Percentiles rank a stretch among this genome's conserved stretches.
Conservation (phyloP, 1,140 invertebrate genomes). For the Eumaeus atala region DNA sequence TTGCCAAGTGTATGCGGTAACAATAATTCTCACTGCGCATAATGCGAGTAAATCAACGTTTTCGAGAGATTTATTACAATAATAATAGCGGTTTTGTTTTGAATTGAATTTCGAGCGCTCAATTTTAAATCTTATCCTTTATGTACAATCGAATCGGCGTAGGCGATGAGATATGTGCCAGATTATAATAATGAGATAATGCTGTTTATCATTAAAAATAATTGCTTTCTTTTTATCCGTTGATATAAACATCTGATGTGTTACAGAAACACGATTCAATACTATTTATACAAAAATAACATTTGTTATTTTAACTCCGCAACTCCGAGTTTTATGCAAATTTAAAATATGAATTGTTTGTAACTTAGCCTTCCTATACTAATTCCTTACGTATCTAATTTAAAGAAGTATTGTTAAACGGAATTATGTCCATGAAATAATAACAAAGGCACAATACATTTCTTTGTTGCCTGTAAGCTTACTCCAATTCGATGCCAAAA, state of each 20-base stretch:
- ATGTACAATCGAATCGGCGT: constrained; percentile 29
- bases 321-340: no score
- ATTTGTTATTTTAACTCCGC: no score
- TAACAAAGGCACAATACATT: constrained; percentile 9
- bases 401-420: no score
- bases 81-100: constrained; percentile 33
- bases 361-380: no score
- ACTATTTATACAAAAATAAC: no score
- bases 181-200: constrained; percentile 20
- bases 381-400: no score
- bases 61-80: constrained; percentile 30
- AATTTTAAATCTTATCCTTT: constrained; percentile 29
- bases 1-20: constrained; percentile 32
- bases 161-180: constrained; percentile 26
- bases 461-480: constrained; percentile 8
- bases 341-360: no score
- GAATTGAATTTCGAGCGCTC: constrained; percentile 28
- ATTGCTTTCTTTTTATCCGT: constrained; percentile 17
- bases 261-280: no score
- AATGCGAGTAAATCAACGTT: constrained; percentile 30
- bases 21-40: constrained; percentile 25
- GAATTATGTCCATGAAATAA: no score
- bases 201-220: constrained; percentile 22
- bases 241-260: not conserved
- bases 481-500: constrained; percentile 31